Base-by-base conservation (phyloP, 2,888 invertebrate genomes). In the Aphelenchoides bicaudatus region DNA sequence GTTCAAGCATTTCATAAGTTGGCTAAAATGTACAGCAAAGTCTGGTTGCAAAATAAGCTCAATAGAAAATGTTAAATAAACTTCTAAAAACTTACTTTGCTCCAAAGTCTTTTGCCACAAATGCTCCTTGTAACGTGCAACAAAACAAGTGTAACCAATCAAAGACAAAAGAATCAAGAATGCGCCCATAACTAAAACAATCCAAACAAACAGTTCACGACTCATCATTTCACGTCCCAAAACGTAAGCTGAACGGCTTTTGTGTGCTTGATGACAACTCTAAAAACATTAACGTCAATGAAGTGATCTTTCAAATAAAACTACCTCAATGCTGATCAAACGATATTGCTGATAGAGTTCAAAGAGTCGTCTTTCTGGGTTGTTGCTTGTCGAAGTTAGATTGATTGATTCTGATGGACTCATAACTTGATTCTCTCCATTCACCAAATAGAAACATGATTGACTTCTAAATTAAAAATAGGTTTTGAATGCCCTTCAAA, bases 131-230 rank as follows among this genome's bases (percentile, higher is more conserved):
- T 70, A 66, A 27, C 65, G 59, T 13, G 55, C 37, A 29, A 71
- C 66, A 59, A 71, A 67, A 37, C 68, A 72, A 29, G 62, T 61
- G 49, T 67, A 73, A 5, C 66, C 61, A 16, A 68, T 39, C 37
- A 60, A 59, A 1, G 63, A 60, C 16, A 68, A 25, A 1, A 71
- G 49, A n/a, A 65, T 39, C 13, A 70, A 50, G 8, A 67, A 46
- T 16, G 61, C 49, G 1, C 60, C 29, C 13, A 58, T 57, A 21
- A 67, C 58, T 25, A 63, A 53, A 6, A 43, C 39, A 28, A 68
- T 61, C 48, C 66, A 55, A 8, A 69, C 63, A 13, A 70, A 38
- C 4, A 65, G 59, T 53, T 63, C 62, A 4, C 52, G 55, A n/a
- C 30, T 51, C 52, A 51, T 51, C 30, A 51, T 19, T 2, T 16